Base-by-base conservation (phyloP, 1,140 invertebrate genomes). In the Leptoteleia sp. region DNA sequence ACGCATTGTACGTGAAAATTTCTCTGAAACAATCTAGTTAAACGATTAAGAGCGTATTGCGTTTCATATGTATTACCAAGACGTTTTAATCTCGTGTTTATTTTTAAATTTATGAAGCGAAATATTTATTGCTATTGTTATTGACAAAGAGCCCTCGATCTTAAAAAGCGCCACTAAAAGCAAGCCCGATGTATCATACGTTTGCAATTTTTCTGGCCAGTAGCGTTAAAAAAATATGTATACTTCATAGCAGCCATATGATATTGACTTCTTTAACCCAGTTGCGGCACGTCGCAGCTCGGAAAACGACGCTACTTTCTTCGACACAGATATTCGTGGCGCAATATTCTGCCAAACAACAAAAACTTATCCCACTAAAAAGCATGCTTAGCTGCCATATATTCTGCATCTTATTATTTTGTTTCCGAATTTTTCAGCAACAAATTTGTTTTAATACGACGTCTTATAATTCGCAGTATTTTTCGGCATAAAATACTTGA, bases 261-360 rank as follows among this genome's bases (percentile, higher is more conserved):
- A 75, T 75, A 75, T 75, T 67, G 71, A 59, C 71, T 75, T 64
- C 54, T 75, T 67, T 67, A 75, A 67, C 71, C 71, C 47, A 67
- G 61, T 67, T 76, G 62, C 22, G 13, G 33, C 38, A 43, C 37
- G 61, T 65, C 11, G 54, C 35, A 25, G 61, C 52, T 61, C 29
- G 17, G 16, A 7, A 65, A 67, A 59, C 37, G 61, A 75, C 33
- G 7, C 50, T 33, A 65, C 71, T 75, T 67, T 73, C 59, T 64
- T 64, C 48, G 13, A 73, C 42, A 37, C 50, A 57, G 42, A 62
- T 48, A 73, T 64, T 62, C 47, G 38, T 57, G 50, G 31, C 38
- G 48, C 50, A 45, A 47, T 57, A 55, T 62, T 55, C 33, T 64
- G 31, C 50, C 50, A 57, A 48, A 40, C 70, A 73, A 64, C 70